These are phyloP conservation scores for Hypomecis punctinalis DNA, from an alignment of 2,888 invertebrate genomes.

Conservation along the genomic window DNA sequence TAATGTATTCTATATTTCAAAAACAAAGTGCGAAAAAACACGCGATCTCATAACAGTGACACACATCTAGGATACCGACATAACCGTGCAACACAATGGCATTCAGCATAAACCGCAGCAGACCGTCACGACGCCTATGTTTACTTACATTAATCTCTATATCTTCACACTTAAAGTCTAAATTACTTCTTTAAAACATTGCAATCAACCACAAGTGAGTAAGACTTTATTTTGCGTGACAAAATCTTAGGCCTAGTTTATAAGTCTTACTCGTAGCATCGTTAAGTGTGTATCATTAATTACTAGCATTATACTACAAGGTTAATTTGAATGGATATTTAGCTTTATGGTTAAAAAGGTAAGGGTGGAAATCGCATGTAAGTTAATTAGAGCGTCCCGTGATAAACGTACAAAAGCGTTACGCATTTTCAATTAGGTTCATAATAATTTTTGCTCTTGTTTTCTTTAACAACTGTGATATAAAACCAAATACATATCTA, in stretches of 20 bases:
- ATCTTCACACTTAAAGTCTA: constrained; percentile 37
- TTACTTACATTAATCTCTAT: constrained; percentile 41
- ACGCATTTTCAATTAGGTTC: background rate
- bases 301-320: constrained; percentile 49
- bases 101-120: constrained; percentile 65
- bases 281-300: constrained; percentile 51
- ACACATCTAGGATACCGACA: constrained; percentile 56
- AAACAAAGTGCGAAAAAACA: constrained; percentile 14
- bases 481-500: background rate
- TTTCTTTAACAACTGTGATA: background rate
- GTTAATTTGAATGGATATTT: constrained; percentile 30
- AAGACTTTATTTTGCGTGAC: constrained; percentile 56
- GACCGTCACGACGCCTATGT: constrained; percentile 45
- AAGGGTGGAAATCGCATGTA: constrained; percentile 43
- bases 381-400: constrained; percentile 59
- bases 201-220: constrained; percentile 52
- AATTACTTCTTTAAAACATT: constrained; percentile 38
- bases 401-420: constrained; percentile 23
- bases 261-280: constrained; percentile 55
- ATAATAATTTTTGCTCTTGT: background rate
- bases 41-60: constrained; percentile 64
- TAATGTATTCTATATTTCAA: background rate
- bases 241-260: constrained; percentile 60
- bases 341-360: constrained; percentile 35
- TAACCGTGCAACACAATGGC: constrained; percentile 69